These are phyloP conservation scores for Seriola quinqueradiata DNA, from an alignment of 2,113 vertebrate genomes.

Conservation along the genomic window DNA sequence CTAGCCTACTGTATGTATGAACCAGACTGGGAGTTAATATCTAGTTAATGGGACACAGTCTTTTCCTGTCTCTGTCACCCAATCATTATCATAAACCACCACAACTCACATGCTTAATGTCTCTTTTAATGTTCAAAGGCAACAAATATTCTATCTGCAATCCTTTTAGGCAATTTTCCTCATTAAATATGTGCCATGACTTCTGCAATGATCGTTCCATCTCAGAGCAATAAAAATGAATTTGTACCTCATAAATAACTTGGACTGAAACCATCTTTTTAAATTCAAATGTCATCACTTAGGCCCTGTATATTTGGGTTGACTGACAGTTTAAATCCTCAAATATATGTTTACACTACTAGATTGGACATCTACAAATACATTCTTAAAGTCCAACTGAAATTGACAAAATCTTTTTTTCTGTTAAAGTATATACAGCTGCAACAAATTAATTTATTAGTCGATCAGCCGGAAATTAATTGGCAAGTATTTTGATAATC, in stretches of 20 bases:
- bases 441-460: neutral
- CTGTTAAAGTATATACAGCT: neutral
- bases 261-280: neutral
- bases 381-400: slow-evolving; percentile 1
- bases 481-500: too few species aligned
- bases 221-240: slow-evolving; percentile 59
- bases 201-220: slow-evolving; percentile 40
- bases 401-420: neutral
- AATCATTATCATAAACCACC: slow-evolving; percentile 16
- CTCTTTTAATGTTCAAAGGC: slow-evolving; percentile 18
- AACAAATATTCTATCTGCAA: neutral
- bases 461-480: neutral
- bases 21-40: slow-evolving; percentile 14
- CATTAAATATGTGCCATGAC: slow-evolving; percentile 54
- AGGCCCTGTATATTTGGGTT: neutral
- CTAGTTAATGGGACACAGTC: neutral
- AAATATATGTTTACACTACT: neutral
- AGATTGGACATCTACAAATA: neutral
- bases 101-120: slow-evolving; percentile 15
- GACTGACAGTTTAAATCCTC: neutral
- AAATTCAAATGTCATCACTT: neutral
- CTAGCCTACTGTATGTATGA: slow-evolving; percentile 23
- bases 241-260: slow-evolving; percentile 40
- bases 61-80: slow-evolving; percentile 20
- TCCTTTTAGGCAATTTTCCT: neutral